A percentile compares a stretch with the other conserved stretches of the same genome.
phyloP scores from a whole-genome alignment of 2,113 vertebrate genomes.

The Zeus faber region DNA sequence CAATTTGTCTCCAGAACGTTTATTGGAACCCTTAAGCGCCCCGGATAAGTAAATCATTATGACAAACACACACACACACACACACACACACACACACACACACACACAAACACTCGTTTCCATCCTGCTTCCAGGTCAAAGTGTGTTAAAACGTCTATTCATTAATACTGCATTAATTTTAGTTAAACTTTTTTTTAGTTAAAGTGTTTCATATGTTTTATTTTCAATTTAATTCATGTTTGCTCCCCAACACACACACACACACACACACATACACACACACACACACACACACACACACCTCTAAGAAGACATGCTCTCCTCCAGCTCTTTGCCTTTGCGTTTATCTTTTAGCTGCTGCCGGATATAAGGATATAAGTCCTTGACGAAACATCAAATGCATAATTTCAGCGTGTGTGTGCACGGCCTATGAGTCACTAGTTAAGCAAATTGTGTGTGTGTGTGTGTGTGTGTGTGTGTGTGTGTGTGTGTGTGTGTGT shows the following conservation, averaged over 20 bases:
- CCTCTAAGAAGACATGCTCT: too few species aligned
- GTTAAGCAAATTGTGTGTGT: slow-evolving; percentile 38
- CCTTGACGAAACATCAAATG: slow-evolving; percentile 65
- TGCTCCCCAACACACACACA: too few species aligned
- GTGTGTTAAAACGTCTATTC: too few species aligned
- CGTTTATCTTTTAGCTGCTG: too few species aligned
- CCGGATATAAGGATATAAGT: slow-evolving; percentile 35
- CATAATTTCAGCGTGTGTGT: slow-evolving; percentile 5
- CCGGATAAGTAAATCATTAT: slow-evolving; percentile 40
- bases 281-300: too few species aligned
- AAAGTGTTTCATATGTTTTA: too few species aligned
- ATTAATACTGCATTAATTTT: too few species aligned
- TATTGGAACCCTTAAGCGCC: slow-evolving; percentile 35
- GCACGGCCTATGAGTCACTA: background rate
- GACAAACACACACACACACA: slow-evolving; percentile 12
- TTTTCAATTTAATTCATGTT: too few species aligned
- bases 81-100: slow-evolving; percentile 9
- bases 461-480: slow-evolving; percentile 58
- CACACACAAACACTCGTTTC: slow-evolving; percentile 7
- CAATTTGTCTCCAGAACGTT: slow-evolving; percentile 57
- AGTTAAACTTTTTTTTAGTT: too few species aligned
- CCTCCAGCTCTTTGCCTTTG: too few species aligned
- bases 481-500: slow-evolving; percentile 22
- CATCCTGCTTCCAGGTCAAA: too few species aligned
- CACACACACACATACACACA: too few species aligned